Base-by-base conservation (phyloP, 2,888 invertebrate species). In the Willowsia nigromaculata region DNA sequence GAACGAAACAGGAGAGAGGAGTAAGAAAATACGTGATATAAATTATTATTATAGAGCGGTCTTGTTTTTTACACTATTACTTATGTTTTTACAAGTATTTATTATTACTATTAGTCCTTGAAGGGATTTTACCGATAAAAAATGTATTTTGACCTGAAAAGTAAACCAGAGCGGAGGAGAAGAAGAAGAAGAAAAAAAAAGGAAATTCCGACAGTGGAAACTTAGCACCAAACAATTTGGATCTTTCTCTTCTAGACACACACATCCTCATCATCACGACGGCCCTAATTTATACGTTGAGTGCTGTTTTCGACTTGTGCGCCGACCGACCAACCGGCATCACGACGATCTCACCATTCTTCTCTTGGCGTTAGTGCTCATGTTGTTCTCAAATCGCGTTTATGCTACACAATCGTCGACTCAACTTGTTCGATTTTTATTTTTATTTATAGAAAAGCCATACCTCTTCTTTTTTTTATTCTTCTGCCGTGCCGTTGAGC, bases 271-370 rank as follows among this genome's bases (percentile, higher is more conserved):
- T n/a, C n/a, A 22, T 74, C 74, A 47, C 47, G 65, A 37, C 18
- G 56, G 78, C 53, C 56, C 37, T 80, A 80, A 80, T 80, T 56
- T 80, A 56, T 80, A 53, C 78, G 56, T 18, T 18, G 78, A 43
- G 47, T 7, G n/a, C 40, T 74, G 74, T 74, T 74, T 47, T 80
- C 56, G 78, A 56, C 56, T 53, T 80, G 78, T 80, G 37, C 13
- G 25, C 71, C 43, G 40, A 71, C 71, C 27, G 68, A 43, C 71
- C 43, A 30, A 74, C 47, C 74, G 47, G 74, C 50, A 74, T 74
- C 50, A 43, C 74, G 37, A 68, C 65, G 37, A 68, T 68, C n/a
- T 27, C 37, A 37, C 9, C 71, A 27, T 71, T 43, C 47, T 47
- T 9, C 6, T 47, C 15, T n/a, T 62, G 68, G 7, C 11, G 33